Conservation (phyloP, 30 jellyfish, hydroid and myxozoan species). For the Morbakka virulenta region DNA sequence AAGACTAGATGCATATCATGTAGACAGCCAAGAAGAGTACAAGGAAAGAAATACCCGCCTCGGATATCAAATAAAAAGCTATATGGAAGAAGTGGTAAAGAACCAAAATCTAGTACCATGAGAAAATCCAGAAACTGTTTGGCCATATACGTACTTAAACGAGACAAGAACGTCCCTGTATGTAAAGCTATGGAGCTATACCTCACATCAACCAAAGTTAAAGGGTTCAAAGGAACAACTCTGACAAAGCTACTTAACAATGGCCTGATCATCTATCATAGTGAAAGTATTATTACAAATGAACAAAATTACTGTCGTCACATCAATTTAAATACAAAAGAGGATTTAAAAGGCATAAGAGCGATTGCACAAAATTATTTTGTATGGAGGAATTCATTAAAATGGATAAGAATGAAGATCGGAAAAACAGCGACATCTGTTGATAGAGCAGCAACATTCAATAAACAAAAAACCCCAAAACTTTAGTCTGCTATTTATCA, state of each 20-base stretch:
- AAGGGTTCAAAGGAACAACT: constrained; percentile 4
- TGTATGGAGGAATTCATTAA: constrained; percentile 23
- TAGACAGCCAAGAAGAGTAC: constrained; percentile 26
- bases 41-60: constrained; percentile 26
- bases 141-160: constrained; percentile 24
- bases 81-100: constrained; percentile 25
- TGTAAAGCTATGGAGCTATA: constrained; percentile 37
- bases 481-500: too few relatives aligned
- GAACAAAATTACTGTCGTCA: constrained; percentile 37
- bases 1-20: constrained; percentile 33
- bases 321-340: constrained; percentile 22
- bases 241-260: constrained; percentile 22
- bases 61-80: constrained; percentile 29
- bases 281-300: too few relatives aligned
- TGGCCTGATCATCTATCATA: too few relatives aligned
- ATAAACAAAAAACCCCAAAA: too few relatives aligned
- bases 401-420: too few relatives aligned
- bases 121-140: constrained; percentile 19
- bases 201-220: constrained; percentile 9
- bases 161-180: constrained; percentile 12
- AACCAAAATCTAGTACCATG: too few relatives aligned
- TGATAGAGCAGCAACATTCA: too few relatives aligned
- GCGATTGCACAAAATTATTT: constrained; percentile 19
- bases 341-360: constrained; percentile 30
- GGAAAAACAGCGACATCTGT: too few relatives aligned